phyloP scores from a whole-genome alignment of 2,113 vertebrate species.

The Epinephelus lanceolatus region DNA sequence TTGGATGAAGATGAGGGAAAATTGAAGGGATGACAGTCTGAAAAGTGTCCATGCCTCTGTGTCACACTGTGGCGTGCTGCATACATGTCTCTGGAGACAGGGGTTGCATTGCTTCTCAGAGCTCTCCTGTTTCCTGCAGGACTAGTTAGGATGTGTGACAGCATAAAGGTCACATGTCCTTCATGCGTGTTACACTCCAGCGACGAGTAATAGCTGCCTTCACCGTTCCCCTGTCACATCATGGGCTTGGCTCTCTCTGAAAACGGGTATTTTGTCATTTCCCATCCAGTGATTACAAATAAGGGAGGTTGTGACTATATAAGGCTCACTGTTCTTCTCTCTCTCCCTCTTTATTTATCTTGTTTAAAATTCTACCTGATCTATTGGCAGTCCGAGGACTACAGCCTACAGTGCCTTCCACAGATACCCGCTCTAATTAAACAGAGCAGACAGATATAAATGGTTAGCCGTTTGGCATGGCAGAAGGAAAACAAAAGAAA shows the following conservation, averaged over 20 bases:
- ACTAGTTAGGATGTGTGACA: background rate
- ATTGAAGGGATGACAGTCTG: conserved; percentile 7
- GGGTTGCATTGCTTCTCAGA: background rate
- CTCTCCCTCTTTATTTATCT: background rate
- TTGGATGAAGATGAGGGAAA: conserved; percentile 26
- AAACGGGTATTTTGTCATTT: background rate
- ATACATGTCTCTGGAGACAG: background rate
- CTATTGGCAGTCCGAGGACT: conserved; percentile 25
- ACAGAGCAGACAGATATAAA: conserved; percentile 50
- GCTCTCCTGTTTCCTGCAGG: background rate
- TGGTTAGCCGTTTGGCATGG: conserved; percentile 2
- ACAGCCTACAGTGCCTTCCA: conserved; percentile 33
- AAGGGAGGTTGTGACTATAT: background rate
- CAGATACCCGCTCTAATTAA: conserved; percentile 59
- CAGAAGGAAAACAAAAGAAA: background rate
- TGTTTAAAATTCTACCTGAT: conserved; percentile 38
- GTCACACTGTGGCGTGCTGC: background rate
- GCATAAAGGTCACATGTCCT: conserved; percentile 33
- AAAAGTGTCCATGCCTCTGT: conserved; percentile 20
- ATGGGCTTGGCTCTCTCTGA: background rate
- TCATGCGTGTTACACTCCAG: conserved; percentile 27
- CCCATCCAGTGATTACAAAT: background rate
- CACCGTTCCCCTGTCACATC: background rate
- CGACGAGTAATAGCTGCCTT: background rate
- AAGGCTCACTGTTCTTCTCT: background rate